phyloP scores from a whole-genome alignment of 2,113 vertebrate species.

The Macrotis lagotis region DNA sequence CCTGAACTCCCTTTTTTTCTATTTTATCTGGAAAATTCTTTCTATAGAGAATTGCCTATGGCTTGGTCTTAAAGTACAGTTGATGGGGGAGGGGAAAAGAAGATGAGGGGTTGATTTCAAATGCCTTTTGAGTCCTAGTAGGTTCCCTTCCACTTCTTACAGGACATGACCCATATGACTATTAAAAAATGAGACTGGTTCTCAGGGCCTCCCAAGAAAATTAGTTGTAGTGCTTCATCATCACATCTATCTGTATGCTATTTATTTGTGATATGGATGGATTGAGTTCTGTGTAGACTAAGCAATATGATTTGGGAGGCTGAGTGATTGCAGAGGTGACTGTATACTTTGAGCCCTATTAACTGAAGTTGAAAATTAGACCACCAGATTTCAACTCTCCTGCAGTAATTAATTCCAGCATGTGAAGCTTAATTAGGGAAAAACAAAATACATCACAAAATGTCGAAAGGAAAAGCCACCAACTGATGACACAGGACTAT shows the following conservation, averaged over 20 bases:
- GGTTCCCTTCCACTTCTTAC: not conserved
- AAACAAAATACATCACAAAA: constrained; percentile 71
- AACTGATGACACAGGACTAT: constrained; percentile 79
- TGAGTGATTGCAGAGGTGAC: constrained; percentile 62
- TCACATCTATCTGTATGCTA: not conserved
- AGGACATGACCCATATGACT: not conserved
- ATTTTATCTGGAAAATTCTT: constrained; percentile 12
- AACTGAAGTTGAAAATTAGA: constrained; percentile 75
- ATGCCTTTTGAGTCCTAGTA: not conserved
- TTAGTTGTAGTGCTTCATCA: not conserved
- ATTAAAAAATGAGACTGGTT: not conserved
- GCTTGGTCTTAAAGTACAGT: constrained; percentile 20
- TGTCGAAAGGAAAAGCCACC: constrained; percentile 71
- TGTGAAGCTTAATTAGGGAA: constrained; percentile 73
- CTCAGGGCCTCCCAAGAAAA: constrained; percentile 29
- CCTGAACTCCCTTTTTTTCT: constrained; percentile 37
- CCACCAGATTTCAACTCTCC: constrained; percentile 77
- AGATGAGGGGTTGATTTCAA: not conserved
- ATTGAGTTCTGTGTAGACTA: constrained; percentile 33
- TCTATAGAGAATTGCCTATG: constrained; percentile 21
- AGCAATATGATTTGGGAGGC: constrained; percentile 49
- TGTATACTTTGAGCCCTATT: constrained; percentile 55
- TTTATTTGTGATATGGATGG: constrained; percentile 34
- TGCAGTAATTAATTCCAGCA: constrained; percentile 75
- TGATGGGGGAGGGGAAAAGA: not conserved